phyloP scores from a whole-genome alignment of 2,888 invertebrate species.

The Linnaemya vulpina region DNA sequence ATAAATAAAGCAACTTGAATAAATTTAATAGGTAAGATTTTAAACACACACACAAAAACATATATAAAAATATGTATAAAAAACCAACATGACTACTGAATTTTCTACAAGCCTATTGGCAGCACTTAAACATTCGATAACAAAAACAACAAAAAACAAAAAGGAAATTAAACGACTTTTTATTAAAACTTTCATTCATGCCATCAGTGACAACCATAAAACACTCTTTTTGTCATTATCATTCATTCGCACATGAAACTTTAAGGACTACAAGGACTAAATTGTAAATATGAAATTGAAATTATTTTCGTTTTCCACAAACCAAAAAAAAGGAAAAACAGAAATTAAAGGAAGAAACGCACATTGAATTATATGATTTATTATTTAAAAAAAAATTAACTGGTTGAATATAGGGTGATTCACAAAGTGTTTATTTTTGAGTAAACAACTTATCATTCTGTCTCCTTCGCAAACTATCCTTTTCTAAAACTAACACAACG shows the following conservation, averaged over 20 bases:
- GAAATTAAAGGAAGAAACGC: conserved; percentile 26
- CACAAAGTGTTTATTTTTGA: conserved; percentile 9
- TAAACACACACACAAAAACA: background rate
- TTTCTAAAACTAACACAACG: too few relatives aligned
- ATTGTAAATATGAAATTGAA: conserved; percentile 67
- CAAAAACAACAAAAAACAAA: conserved; percentile 23
- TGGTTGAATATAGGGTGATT: background rate
- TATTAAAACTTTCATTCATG: conserved; percentile 2
- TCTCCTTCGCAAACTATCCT: too few relatives aligned
- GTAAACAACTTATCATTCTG: background rate
- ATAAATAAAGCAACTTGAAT: conserved; percentile 3
- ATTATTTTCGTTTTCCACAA: conserved; percentile 20
- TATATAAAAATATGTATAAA: background rate
- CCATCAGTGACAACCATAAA: conserved; percentile 31
- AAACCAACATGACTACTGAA: conserved; percentile 44
- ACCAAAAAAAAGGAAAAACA: background rate
- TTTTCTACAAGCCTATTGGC: conserved; percentile 72
- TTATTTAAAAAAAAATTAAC: conserved; percentile 23
- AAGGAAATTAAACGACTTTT: conserved; percentile 33
- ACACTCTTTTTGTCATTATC: background rate
- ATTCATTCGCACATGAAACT: background rate
- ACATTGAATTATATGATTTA: conserved; percentile 73
- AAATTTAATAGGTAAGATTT: conserved; percentile 28
- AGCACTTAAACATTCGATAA: conserved; percentile 56
- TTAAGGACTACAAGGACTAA: conserved; percentile 48